Conservation (phyloP, 2,888 invertebrate species). For the Philereme transversata region DNA sequence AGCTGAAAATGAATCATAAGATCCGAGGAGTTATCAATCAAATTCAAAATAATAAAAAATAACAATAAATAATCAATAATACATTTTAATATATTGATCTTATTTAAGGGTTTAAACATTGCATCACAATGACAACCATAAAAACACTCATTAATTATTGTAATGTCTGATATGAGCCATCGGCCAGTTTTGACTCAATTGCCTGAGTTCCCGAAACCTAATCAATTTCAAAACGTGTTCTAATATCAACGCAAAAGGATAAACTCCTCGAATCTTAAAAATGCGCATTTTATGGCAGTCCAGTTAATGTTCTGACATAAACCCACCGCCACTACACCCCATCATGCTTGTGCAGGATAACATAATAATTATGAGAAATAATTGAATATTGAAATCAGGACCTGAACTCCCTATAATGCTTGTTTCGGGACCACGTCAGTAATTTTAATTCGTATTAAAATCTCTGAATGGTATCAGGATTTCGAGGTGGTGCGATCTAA, state of each 20-base stretch:
- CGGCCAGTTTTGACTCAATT: no score
- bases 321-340: slow-evolving; percentile 77
- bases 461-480: not conserved
- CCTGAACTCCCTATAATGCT: slow-evolving; percentile 10
- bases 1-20: slow-evolving; percentile 39
- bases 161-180: no score
- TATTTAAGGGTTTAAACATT: no score
- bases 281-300: slow-evolving; percentile 58
- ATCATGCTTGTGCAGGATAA: slow-evolving; percentile 65
- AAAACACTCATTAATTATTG: no score
- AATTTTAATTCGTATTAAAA: not conserved
- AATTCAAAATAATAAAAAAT: not conserved
- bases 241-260: not conserved
- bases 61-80: not conserved
- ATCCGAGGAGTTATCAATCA: slow-evolving; percentile 47
- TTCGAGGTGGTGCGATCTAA: not conserved
- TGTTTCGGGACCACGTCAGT: not conserved
- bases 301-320: slow-evolving; percentile 69
- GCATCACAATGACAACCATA: no score
- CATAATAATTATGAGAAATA: slow-evolving; percentile 6
- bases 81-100: not conserved
- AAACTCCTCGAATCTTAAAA: slow-evolving; percentile 58
- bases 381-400: slow-evolving; percentile 11
- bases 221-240: no score
- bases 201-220: no score